Percentiles rank a stretch among this genome's conserved stretches.
Evolutionary conservation across 2,113 vertebrate genomes (phyloP).

Genomic region (Athene noctua): DNA sequence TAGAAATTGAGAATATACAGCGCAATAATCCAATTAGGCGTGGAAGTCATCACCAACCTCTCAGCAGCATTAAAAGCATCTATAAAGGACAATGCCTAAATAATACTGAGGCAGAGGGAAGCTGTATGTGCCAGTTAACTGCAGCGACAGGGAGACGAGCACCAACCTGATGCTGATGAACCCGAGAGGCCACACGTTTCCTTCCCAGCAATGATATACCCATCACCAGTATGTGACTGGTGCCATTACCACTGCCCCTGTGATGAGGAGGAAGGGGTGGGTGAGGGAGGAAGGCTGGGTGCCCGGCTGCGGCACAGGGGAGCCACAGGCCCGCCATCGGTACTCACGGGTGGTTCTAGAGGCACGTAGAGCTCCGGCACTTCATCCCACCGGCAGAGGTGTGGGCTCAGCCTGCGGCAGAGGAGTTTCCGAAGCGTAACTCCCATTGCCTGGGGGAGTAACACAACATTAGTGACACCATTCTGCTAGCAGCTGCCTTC

Average conservation of each 20-base stretch:
- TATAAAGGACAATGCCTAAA: too few species aligned
- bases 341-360: background rate
- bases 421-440: background rate
- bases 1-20: background rate
- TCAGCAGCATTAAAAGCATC: background rate
- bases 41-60: background rate
- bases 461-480: rapidly evolving
- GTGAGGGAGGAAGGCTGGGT: background rate
- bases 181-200: background rate
- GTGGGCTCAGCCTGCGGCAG: background rate
- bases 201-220: background rate
- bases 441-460: background rate
- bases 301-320: rapidly evolving
- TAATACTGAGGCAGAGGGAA: background rate
- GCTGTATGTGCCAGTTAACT: rapidly evolving
- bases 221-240: rapidly evolving
- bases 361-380: background rate
- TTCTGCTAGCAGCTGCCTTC: background rate
- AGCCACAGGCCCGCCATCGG: rapidly evolving
- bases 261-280: background rate
- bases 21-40: background rate
- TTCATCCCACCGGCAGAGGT: background rate
- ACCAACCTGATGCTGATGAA: background rate
- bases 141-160: background rate
- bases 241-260: rapidly evolving